Base-by-base conservation (phyloP, 92 coral and sea anemone genomes). In the Umimayanthus chanpuru region DNA sequence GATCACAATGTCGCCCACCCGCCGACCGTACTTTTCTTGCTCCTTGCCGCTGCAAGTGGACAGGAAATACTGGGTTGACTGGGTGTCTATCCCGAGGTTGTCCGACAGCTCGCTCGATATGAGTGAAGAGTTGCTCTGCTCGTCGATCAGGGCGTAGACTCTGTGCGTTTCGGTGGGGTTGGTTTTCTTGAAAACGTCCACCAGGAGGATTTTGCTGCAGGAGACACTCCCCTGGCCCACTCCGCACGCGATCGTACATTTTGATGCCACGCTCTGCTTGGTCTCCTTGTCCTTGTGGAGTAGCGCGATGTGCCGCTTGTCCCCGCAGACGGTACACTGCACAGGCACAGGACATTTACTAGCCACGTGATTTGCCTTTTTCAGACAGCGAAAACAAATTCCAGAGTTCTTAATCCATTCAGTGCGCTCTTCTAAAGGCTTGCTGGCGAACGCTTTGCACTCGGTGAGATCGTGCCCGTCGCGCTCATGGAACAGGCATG, bases 21-120 rank as follows among this genome's bases (percentile, higher is more conserved):
- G 89, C 12, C 93, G 95, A 10, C 95, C 95, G 41, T 87, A 88
- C 58, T 80, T 92, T 29, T 75, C 79, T 84, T 90, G 89, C 44
- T 66, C 86, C 39, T 81, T 65, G 28, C 78, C 88, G 53, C 86
- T 85, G 85, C 95, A 92, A 12, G 94, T 92, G 56, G 91, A 92
- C 18, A 89, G 82, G 49, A 86, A 67, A 80, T 89, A 89, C 85
- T 82, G 86, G 16, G 85, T 90, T n/a, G 75, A 38, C 8, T 86
- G 90, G n/a, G 90, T 88, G 8, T 81, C 72, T 28, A 80, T 73
- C 11, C 88, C 81, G 16, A 92, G 72, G 50, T 74, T 55, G 64
- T 92, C 87, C 2, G 91, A 88, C 38, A 90, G 87, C 5, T 90
- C 87, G 72, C 78, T 82, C 44, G 76, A 61, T 68, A 92, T 92